These are phyloP conservation scores for Bovichtus diacanthus DNA, from an alignment of 2,797 vertebrate species.

Conservation along the genomic window DNA sequence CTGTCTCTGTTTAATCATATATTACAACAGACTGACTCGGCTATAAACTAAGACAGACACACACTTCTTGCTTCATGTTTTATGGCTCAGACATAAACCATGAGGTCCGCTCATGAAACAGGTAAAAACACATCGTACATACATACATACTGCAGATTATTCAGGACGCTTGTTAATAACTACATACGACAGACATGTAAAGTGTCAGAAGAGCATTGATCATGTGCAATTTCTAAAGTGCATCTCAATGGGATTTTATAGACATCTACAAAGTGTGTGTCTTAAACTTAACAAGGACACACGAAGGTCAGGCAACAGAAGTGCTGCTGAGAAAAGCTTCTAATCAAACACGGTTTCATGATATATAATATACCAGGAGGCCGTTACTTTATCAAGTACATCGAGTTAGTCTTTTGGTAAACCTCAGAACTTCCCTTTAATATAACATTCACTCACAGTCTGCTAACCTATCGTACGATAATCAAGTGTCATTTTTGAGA, in stretches of 20 bases:
- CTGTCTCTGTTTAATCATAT: background rate
- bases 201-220: conserved; percentile 43
- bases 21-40: background rate
- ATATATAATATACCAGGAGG: conserved; percentile 1
- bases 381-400: conserved; percentile 33
- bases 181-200: conserved; percentile 37
- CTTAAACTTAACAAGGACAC: conserved; percentile 24
- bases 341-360: conserved; percentile 5
- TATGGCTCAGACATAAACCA: conserved; percentile 61
- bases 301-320: conserved; percentile 23
- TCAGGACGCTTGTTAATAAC: conserved; percentile 17
- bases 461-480: conserved; percentile 41
- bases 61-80: conserved; percentile 53
- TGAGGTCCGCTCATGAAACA: conserved; percentile 33
- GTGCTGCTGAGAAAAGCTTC: conserved; percentile 37
- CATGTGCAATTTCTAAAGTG: conserved; percentile 70
- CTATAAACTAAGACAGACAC: conserved; percentile 7
- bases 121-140: conserved; percentile 38
- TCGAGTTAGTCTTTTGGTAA: conserved; percentile 38
- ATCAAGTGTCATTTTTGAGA: conserved; percentile 39
- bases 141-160: conserved; percentile 36
- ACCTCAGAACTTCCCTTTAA: conserved; percentile 28
- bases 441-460: conserved; percentile 46
- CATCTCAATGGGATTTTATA: conserved; percentile 55
- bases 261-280: conserved; percentile 33